These are phyloP conservation scores for Amorpha juglandis DNA, from an alignment of 2,888 invertebrate species.

Conservation along the genomic window DNA sequence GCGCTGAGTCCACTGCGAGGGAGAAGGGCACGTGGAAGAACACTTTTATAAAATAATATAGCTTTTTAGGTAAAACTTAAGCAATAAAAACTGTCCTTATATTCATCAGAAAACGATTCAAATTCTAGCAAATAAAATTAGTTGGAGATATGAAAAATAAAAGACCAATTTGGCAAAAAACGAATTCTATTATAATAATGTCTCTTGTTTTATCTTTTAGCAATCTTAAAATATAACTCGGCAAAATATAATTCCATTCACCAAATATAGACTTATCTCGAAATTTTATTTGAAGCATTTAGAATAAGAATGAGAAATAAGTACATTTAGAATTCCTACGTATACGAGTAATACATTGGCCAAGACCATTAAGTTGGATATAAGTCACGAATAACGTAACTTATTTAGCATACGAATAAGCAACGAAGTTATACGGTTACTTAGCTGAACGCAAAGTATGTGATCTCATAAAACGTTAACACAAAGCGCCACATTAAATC, in stretches of 20 bases:
- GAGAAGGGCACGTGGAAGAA: too few relatives aligned
- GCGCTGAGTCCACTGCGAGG: too few relatives aligned
- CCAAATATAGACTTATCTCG: neutral
- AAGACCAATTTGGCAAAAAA: neutral
- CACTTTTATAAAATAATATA: too few relatives aligned
- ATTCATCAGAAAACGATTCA: too few relatives aligned
- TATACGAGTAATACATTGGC: neutral
- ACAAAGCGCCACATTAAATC: constrained; percentile 38
- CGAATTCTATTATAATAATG: neutral
- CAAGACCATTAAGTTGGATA: constrained; percentile 7
- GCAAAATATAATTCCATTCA: neutral
- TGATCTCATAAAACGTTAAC: constrained; percentile 36
- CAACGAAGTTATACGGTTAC: constrained; percentile 25
- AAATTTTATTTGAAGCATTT: neutral
- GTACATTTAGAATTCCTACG: neutral
- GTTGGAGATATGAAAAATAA: neutral
- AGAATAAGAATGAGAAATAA: too few relatives aligned
- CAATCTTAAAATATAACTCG: neutral
- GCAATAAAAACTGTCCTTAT: too few relatives aligned
- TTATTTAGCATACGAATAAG: constrained; percentile 22
- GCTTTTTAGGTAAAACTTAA: too few relatives aligned
- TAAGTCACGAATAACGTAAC: constrained; percentile 14
- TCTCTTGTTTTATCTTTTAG: neutral
- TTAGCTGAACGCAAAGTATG: constrained; percentile 26
- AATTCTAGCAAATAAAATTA: too few relatives aligned